Evolutionary conservation across 2,888 invertebrate genomes (phyloP).

Genomic region (Norana najaformis): DNA sequence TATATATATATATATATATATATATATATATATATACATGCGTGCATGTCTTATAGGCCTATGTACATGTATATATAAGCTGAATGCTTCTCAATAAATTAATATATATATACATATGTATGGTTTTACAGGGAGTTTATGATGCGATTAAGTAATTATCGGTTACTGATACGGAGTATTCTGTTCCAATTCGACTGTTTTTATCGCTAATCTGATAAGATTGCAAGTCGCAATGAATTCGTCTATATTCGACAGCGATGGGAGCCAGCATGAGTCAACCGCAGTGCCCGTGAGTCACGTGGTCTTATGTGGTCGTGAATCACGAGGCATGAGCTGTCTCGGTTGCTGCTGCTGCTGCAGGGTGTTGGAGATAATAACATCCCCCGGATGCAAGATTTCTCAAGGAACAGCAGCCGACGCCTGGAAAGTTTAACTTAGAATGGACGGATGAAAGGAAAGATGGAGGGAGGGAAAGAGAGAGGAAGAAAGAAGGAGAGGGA

Average conservation of each 20-base stretch:
- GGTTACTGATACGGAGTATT: neutral
- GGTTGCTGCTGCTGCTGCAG: neutral
- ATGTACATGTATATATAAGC: neutral
- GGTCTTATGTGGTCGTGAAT: constrained; percentile 3
- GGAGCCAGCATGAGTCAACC: neutral
- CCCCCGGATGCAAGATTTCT: neutral
- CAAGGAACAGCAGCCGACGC: neutral
- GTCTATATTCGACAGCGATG: neutral
- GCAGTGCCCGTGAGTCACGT: neutral
- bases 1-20: neutral
- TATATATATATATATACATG: too few species aligned
- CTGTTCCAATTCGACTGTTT: neutral
- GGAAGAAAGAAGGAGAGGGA: constrained; percentile 7
- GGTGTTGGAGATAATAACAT: neutral
- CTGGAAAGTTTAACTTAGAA: neutral
- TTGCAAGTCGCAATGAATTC: neutral
- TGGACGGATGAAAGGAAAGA: neutral
- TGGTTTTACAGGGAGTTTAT: neutral
- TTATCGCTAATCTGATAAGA: constrained; percentile 13
- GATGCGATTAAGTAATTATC: neutral
- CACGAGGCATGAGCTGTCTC: neutral
- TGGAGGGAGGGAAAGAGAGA: neutral
- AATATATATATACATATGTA: neutral
- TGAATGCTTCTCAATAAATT: too few species aligned
- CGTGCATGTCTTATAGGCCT: neutral